Evolutionary conservation across 1,140 invertebrate species (phyloP).

Genomic region (Drosophila orena): DNA sequence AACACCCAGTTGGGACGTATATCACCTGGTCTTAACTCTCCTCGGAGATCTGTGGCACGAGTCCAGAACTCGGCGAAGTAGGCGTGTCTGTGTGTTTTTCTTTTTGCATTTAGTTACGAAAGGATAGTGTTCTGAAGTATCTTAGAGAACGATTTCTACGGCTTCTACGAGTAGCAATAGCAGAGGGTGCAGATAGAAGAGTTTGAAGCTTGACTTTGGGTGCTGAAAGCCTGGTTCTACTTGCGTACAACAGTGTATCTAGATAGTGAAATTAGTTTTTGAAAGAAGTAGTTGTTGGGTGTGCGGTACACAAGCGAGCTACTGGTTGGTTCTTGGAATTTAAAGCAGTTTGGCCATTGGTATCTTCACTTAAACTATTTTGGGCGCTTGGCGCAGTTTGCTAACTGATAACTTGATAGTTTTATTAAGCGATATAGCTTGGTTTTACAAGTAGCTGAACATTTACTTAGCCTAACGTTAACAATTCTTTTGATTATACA

Average conservation of each 20-base stretch:
- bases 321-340: neutral
- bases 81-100: slow-evolving; percentile 25
- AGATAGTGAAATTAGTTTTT: slow-evolving; percentile 41
- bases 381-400: slow-evolving; percentile 21
- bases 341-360: neutral
- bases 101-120: slow-evolving; percentile 3
- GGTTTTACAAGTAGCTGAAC: slow-evolving; percentile 9
- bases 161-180: slow-evolving; percentile 20
- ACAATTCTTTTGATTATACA: slow-evolving; percentile 66
- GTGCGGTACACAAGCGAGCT: slow-evolving; percentile 33
- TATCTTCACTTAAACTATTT: neutral
- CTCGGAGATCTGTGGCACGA: slow-evolving; percentile 21
- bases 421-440: slow-evolving; percentile 6
- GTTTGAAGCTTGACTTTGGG: slow-evolving; percentile 46
- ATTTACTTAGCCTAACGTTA: slow-evolving; percentile 60
- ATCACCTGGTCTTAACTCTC: slow-evolving; percentile 1
- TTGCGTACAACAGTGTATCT: slow-evolving; percentile 10
- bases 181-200: slow-evolving; percentile 39
- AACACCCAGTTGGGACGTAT: neutral
- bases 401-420: slow-evolving; percentile 18
- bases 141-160: slow-evolving; percentile 38
- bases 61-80: slow-evolving; percentile 18
- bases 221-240: slow-evolving; percentile 45
- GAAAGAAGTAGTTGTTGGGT: slow-evolving; percentile 4
- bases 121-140: slow-evolving; percentile 31